Percentiles rank a stretch among this genome's conserved stretches.
Conservation (phyloP, 2,888 invertebrate genomes). For the Sericinus montela region DNA sequence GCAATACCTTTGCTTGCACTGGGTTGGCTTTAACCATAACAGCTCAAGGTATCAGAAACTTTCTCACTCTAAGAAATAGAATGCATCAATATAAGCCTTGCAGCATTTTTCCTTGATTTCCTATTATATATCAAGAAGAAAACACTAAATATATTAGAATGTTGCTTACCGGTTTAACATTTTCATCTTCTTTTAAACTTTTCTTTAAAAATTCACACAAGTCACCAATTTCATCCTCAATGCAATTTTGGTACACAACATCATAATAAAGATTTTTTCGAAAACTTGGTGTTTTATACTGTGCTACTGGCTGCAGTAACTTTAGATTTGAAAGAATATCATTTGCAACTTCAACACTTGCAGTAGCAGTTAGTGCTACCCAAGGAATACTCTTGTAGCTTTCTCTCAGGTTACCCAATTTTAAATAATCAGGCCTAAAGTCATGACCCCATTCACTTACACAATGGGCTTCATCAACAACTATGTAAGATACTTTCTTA, state of each 20-base stretch:
- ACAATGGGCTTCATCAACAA: conserved; percentile 98
- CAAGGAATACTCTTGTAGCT: conserved; percentile 85
- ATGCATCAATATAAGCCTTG: no score
- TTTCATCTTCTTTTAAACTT: conserved; percentile 80
- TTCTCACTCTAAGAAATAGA: no score
- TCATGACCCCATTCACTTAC: conserved; percentile 99
- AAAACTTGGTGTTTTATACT: conserved; percentile 93
- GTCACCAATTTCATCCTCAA: conserved; percentile 90
- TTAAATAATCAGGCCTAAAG: conserved; percentile 96
- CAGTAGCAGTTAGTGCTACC: conserved; percentile 98
- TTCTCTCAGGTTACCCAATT: conserved; percentile 83
- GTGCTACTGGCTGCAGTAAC: conserved; percentile 82
- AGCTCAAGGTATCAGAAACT: no score
- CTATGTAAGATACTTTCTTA: conserved; percentile 91
- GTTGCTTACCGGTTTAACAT: conserved; percentile 59
- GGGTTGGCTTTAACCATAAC: no score
- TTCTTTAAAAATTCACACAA: conserved; percentile 85
- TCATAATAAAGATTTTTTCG: conserved; percentile 97
- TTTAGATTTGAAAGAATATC: conserved; percentile 89
- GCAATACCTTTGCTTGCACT: no score
- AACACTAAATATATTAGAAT: background rate
- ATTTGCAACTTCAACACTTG: conserved; percentile 86
- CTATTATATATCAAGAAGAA: no score
- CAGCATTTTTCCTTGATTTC: no score
- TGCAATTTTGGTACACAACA: conserved; percentile 91